Conservation (phyloP, 2,797 vertebrate species). For the Ctenopoma multispine region DNA sequence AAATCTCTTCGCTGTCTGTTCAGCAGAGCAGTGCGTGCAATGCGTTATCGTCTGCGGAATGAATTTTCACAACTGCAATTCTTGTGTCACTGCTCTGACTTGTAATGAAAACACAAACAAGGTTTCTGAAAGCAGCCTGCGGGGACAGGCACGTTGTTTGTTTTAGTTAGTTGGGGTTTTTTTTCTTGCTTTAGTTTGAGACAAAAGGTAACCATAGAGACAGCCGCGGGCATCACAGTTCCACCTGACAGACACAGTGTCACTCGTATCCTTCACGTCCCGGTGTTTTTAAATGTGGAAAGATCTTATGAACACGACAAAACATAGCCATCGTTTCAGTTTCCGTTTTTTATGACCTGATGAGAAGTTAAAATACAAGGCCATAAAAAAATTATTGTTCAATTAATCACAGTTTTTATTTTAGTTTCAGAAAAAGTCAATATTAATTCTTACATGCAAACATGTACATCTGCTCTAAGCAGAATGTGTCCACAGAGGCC, state of each 20-base stretch:
- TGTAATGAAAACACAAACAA: conserved; percentile 37
- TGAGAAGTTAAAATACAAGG: neutral
- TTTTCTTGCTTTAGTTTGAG: conserved; percentile 7
- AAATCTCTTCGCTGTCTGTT: conserved; percentile 1
- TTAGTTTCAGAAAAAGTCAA: too few relatives aligned
- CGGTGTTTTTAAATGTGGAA: neutral
- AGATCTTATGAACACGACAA: neutral
- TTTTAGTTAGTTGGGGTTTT: neutral
- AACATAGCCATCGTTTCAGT: neutral
- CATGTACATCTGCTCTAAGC: too few relatives aligned
- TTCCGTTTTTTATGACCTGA: neutral
- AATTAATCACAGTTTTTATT: too few relatives aligned
- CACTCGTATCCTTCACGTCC: neutral
- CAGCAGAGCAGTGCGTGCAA: neutral
- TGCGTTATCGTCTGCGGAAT: conserved; percentile 19
- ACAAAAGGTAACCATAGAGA: conserved; percentile 13
- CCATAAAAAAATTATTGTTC: too few relatives aligned
- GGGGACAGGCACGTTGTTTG: neutral
- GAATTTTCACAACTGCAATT: conserved; percentile 29
- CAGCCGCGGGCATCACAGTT: neutral
- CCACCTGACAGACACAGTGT: conserved; percentile 6
- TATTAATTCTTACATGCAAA: too few relatives aligned
- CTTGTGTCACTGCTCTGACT: conserved; percentile 33
- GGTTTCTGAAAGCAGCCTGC: conserved; percentile 17
- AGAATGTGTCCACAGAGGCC: too few relatives aligned